phyloP scores from a whole-genome alignment of 2,113 vertebrate species.

The Nymphicus hollandicus region DNA sequence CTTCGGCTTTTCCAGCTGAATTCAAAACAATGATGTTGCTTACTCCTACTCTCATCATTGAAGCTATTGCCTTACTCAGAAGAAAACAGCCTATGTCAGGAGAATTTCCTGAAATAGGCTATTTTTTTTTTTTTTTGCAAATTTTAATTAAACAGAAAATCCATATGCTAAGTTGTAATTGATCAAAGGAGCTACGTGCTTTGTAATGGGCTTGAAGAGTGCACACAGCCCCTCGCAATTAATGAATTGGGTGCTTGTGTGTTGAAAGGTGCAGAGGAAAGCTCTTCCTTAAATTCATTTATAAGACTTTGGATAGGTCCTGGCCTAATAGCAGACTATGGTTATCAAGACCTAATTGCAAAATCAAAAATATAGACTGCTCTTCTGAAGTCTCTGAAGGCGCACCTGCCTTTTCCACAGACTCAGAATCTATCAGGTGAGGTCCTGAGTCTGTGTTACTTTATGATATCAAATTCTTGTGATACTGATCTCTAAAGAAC shows the following conservation, averaged over 20 bases:
- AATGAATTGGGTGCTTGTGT: neutral
- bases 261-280: neutral
- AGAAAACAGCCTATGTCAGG: neutral
- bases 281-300: neutral
- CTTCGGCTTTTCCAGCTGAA: neutral
- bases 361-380: neutral
- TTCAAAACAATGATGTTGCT: neutral
- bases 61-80: neutral
- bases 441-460: neutral
- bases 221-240: neutral
- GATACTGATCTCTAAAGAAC: neutral
- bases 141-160: neutral
- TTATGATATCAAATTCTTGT: neutral
- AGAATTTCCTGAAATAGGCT: neutral
- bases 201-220: neutral
- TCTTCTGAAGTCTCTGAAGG: neutral
- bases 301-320: neutral
- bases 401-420: neutral
- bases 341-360: neutral
- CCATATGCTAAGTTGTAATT: neutral
- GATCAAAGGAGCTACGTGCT: neutral
- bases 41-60: neutral
- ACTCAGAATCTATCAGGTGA: neutral
- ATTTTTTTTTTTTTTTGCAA: rapidly evolving
- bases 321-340: neutral